Evolutionary conservation across 2,113 vertebrate genomes (phyloP), one percentile per base, ranked within the genome.

Genomic region (Brevimyrus niger): DNA sequence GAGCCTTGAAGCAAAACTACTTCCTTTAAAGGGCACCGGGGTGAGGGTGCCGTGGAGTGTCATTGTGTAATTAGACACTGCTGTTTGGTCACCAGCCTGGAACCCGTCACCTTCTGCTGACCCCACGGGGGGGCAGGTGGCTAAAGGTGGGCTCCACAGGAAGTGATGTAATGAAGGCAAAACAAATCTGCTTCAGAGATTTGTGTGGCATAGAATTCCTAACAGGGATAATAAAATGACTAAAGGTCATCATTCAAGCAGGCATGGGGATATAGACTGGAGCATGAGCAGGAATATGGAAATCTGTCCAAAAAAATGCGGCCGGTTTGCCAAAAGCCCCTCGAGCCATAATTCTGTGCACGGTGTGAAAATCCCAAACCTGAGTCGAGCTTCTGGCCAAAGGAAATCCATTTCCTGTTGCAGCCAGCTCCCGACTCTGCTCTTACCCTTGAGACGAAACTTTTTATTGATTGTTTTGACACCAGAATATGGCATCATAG

Each of bases 61-160:
- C 58, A 87, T 35, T 80, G 42, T 55, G 88, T 90, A 91, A 91
- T 91, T 90, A 88, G 90, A 88, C 89, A 91, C 87, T 85, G 88
- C 87, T 53, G 42, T 90, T 88, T 89, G 86, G 88, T 87, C 86
- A 87, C 31, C 69, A 69, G 90, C 88, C 73, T 90, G 87, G 51
- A 89, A 87, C 87, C 85, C 19, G 4, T 88, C 76, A 91, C 89
- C 91, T 86, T 48, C 38, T 38, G 53, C 86, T 91, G 90, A 90
- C 92, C 89, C 53, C 47, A 84, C 51, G 31, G 27, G 88, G 88
- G 51, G 80, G n/a, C 47, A 23, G 23, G n/a, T 73, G 61, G 65
- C 87, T 86, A 58, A 53, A 27, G 53, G 1, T 23, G 88, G 55
- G 82, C 31, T 51, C 76, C 31, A 84, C 47, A 58, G 89, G 76